Base-by-base conservation (phyloP, 2,888 invertebrate genomes). In the Itoplectis maculator region DNA sequence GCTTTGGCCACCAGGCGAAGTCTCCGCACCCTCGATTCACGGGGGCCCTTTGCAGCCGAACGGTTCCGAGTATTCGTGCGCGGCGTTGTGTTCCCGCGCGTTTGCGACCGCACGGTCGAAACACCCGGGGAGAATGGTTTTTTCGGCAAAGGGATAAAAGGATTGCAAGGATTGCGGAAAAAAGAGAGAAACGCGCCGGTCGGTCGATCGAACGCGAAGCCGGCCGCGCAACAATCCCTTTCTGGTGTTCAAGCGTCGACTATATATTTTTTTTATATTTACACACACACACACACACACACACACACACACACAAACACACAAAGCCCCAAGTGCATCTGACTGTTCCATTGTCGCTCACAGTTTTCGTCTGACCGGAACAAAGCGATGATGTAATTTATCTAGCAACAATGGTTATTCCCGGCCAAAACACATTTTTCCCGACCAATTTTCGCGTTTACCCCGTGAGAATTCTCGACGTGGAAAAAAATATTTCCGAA, bases 91-190 rank as follows among this genome's bases (percentile, higher is more conserved):
- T 40, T 47, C 51, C n/a, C 51, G 42, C 51, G 20, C 51, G 20
- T 63, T 40, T 61, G 61, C 37, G 15, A 51, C 40, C 59, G 72
- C 65, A 66, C 37, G 35, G 29, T 35, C 45, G 47, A 40, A 59
- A 23, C 29, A 54, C 29, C 3, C 29, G 29, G 20, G 45, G 37
- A 45, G 54, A 47, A 59, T 35, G 35, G 61, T 18, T 29, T 18
- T 49, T 18, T 37, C 42, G 45, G 59, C 29, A 68, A 68, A 68
- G 59, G 59, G 59, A 76, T 76, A 76, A 68, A 76, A 59, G 76
- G 56, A 76, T 76, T 76, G 76, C 76, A 76, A 56, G 42, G 47
- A 59, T 66, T 47, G 68, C 76, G 42, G 59, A 76, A 68, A 75
- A 59, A 69, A 37, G 35, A 45, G 20, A 63, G 35, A 63, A 51